A percentile compares a stretch with the other conserved stretches of the same genome.
phyloP scores from a whole-genome alignment of 2,797 vertebrate genomes.

The Meda fulgida region DNA sequence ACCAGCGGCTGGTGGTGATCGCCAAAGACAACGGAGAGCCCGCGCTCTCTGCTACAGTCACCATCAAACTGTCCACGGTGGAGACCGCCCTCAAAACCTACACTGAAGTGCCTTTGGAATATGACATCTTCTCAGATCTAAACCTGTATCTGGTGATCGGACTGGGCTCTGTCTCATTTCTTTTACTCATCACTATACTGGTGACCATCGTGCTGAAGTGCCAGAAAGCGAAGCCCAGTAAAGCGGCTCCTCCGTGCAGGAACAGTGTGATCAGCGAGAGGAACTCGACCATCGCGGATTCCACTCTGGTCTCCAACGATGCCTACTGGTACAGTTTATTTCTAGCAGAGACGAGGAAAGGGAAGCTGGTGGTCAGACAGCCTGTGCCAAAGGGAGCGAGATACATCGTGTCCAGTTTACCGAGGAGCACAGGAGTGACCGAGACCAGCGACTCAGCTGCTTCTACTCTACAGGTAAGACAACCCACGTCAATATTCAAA shows the following conservation, averaged over 20 bases:
- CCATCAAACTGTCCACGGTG: slow-evolving; percentile 64
- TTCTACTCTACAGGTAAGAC: neutral
- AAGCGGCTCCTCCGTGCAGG: slow-evolving; percentile 56
- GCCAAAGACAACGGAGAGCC: slow-evolving; percentile 65
- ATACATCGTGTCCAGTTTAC: slow-evolving; percentile 64
- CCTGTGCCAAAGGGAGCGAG: slow-evolving; percentile 60
- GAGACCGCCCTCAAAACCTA: slow-evolving; percentile 57
- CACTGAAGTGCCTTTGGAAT: slow-evolving; percentile 59
- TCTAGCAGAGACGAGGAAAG: slow-evolving; percentile 63
- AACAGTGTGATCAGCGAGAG: slow-evolving; percentile 63
- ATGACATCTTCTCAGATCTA: slow-evolving; percentile 63
- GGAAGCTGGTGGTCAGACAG: slow-evolving; percentile 62
- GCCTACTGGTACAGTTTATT: slow-evolving; percentile 66
- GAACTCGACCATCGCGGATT: slow-evolving; percentile 61
- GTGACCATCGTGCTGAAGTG: slow-evolving; percentile 63
- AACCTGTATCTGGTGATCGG: slow-evolving; percentile 64
- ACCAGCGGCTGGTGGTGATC: slow-evolving; percentile 61
- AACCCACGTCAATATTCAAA: neutral
- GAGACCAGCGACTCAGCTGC: slow-evolving; percentile 33
- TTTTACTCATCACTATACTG: slow-evolving; percentile 63
- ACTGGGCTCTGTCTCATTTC: slow-evolving; percentile 61
- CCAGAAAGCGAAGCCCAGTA: slow-evolving; percentile 58
- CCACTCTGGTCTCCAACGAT: slow-evolving; percentile 66
- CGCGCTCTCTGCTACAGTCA: slow-evolving; percentile 65
- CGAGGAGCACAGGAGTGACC: slow-evolving; percentile 59